Percentiles rank a stretch among this genome's conserved stretches.
Evolutionary conservation across 2,113 vertebrate genomes (phyloP).

Genomic region (Typhlomys cinereus): DNA sequence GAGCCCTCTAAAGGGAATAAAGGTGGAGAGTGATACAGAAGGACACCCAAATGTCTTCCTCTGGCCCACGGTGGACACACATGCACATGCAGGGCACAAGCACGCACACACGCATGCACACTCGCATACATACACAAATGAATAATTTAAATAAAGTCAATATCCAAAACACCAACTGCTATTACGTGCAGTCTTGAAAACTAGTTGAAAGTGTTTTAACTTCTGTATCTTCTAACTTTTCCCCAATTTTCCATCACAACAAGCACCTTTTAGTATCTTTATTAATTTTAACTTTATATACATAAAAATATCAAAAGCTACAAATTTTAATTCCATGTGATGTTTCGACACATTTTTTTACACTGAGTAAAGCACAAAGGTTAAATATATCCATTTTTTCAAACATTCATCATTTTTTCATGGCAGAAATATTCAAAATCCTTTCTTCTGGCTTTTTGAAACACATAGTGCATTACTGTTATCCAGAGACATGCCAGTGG

Average conservation of each 20-base stretch:
- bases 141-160: too few species aligned
- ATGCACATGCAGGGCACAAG: neutral
- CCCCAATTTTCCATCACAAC: neutral
- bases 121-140: neutral
- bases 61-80: neutral
- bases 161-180: neutral
- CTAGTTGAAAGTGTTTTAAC: neutral
- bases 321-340: neutral
- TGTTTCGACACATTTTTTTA: neutral
- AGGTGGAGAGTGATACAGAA: too few species aligned
- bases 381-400: neutral
- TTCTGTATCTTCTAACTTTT: neutral
- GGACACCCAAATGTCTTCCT: too few species aligned
- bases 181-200: neutral
- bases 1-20: too few species aligned
- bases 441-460: neutral
- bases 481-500: neutral
- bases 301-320: neutral
- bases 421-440: neutral
- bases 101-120: neutral
- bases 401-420: neutral
- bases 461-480: neutral
- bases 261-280: neutral
- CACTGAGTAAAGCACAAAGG: neutral
- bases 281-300: neutral